phyloP scores from a whole-genome alignment of 2,113 vertebrate species.

The Oenanthe oenanthe region DNA sequence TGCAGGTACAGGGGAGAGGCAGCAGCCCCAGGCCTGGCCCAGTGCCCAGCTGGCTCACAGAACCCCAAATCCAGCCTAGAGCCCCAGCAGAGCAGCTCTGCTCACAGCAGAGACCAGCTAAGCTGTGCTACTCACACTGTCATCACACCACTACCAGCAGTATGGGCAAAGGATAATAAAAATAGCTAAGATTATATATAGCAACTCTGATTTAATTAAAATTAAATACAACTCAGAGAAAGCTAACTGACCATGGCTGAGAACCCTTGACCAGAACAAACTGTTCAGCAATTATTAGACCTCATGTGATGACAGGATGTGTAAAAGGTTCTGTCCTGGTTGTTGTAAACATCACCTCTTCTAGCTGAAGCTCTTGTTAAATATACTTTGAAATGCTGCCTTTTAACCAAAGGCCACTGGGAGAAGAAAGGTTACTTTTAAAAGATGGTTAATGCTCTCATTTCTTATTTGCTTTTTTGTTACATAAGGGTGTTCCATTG shows the following conservation, averaged over 20 bases:
- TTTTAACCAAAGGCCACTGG: neutral
- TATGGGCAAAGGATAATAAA: neutral
- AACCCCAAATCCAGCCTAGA: fast-evolving
- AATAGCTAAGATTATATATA: neutral
- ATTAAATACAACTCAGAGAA: neutral
- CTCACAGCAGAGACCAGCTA: neutral
- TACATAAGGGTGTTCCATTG: neutral
- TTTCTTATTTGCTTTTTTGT: neutral
- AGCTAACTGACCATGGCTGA: neutral
- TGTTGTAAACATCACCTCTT: neutral
- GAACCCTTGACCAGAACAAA: neutral
- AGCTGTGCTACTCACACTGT: fast-evolving
- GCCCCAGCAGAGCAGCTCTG: neutral
- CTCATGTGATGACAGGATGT: neutral
- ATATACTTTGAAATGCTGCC: neutral
- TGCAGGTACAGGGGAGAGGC: neutral
- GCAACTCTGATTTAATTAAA: neutral
- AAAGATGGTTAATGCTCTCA: neutral
- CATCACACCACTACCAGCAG: neutral
- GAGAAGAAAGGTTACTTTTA: neutral
- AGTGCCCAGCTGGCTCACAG: neutral
- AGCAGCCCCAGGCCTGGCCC: neutral
- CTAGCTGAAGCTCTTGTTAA: neutral
- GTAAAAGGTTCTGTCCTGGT: neutral
- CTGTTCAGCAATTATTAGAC: neutral